Percentiles rank a stretch among this genome's conserved stretches.
These are phyloP conservation scores for Polypedilum vanderplanki DNA, from an alignment of 1,140 invertebrate genomes.

Conservation along the genomic window DNA sequence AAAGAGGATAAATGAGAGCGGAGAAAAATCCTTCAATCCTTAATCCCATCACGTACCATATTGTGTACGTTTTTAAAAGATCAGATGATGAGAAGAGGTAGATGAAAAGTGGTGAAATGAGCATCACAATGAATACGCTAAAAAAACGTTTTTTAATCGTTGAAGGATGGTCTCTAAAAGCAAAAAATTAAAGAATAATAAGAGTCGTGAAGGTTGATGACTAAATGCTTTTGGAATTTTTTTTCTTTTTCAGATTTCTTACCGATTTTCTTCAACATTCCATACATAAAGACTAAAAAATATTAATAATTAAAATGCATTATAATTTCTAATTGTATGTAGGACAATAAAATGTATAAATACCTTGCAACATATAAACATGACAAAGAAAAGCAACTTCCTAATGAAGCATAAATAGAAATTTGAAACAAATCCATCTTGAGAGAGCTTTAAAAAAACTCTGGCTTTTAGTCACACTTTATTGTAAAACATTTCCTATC, in stretches of 20 bases:
- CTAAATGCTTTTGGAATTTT: slow-evolving; percentile 18
- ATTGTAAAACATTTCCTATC: neutral
- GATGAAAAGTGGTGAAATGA: slow-evolving; percentile 69
- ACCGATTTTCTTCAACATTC: slow-evolving; percentile 65
- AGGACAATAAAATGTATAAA: too few species aligned
- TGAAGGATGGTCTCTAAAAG: slow-evolving; percentile 75
- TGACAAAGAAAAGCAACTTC: neutral
- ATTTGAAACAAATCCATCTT: slow-evolving; percentile 1
- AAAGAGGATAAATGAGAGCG: slow-evolving; percentile 66
- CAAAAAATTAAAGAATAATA: slow-evolving; percentile 30
- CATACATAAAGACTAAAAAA: slow-evolving; percentile 68
- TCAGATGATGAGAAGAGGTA: slow-evolving; percentile 59
- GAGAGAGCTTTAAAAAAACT: neutral
- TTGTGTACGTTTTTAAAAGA: slow-evolving; percentile 51
- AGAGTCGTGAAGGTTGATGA: neutral
- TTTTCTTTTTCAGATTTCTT: slow-evolving; percentile 37
- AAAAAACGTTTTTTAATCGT: slow-evolving; percentile 82
- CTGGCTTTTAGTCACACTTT: neutral
- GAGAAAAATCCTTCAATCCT: slow-evolving; percentile 62
- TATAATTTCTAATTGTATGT: too few species aligned
- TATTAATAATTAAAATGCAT: neutral
- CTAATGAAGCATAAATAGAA: neutral
- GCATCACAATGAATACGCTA: slow-evolving; percentile 72
- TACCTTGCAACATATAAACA: neutral
- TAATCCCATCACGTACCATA: slow-evolving; percentile 71